Conservation (phyloP, 2,888 invertebrate genomes). For the Pogonocherus hispidulus region DNA sequence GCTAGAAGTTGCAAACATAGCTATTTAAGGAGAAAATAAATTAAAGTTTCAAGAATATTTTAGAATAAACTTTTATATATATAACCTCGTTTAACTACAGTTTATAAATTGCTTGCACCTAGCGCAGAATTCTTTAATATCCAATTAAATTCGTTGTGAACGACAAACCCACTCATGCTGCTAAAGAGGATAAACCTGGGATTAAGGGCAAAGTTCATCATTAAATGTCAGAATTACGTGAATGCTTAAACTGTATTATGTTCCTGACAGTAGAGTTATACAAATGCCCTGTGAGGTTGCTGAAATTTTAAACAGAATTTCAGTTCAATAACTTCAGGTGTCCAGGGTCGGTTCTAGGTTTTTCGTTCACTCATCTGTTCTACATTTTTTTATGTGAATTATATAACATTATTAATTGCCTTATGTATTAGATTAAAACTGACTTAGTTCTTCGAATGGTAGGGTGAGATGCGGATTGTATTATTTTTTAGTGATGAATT, state of each 20-base stretch:
- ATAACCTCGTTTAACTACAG: not conserved
- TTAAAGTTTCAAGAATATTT: no score
- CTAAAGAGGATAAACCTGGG: not conserved
- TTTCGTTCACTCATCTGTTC: no score
- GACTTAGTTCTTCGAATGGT: no score
- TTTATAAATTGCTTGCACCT: not conserved
- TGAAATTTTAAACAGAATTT: not conserved
- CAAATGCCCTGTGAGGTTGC: not conserved
- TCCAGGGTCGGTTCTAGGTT: no score
- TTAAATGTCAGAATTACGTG: constrained; percentile 4
- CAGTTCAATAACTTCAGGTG: no score
- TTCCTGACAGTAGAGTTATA: not conserved
- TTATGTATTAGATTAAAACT: no score
- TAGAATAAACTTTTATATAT: no score
- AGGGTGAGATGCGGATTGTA: no score
- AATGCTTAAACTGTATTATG: not conserved
- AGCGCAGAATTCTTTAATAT: not conserved
- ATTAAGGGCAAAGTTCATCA: not conserved
- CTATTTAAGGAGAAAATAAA: not conserved
- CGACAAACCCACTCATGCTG: not conserved
- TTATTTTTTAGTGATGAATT: no score
- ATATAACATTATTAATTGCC: no score
- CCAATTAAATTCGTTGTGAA: not conserved
- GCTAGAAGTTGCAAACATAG: not conserved
- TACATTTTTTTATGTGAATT: no score